phyloP scores from a whole-genome alignment of 2,888 invertebrate genomes.

The Dynastes tityus region DNA sequence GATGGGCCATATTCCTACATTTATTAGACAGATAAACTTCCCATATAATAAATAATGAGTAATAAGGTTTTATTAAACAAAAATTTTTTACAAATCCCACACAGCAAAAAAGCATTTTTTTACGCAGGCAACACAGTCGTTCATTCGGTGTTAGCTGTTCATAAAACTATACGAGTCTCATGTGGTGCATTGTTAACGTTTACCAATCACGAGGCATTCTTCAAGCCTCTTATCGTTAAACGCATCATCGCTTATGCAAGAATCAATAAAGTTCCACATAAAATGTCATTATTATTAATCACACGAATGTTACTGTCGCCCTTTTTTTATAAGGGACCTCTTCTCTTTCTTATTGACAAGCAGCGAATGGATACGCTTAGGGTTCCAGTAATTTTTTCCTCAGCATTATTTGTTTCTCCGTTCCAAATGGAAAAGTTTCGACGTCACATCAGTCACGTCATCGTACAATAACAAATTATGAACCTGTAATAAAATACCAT shows the following conservation, averaged over 20 bases:
- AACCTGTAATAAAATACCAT: slow-evolving; percentile 23
- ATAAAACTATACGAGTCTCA: slow-evolving; percentile 29
- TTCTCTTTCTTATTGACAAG: background rate
- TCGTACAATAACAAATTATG: slow-evolving; percentile 18
- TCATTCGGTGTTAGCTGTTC: background rate
- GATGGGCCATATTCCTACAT: too few species aligned
- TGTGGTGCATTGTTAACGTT: slow-evolving; percentile 13
- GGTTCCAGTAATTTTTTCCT: slow-evolving; percentile 19
- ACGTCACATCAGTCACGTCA: slow-evolving; percentile 13
- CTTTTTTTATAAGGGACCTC: background rate
- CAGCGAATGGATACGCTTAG: background rate
- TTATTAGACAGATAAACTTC: background rate
- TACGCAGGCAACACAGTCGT: slow-evolving; percentile 17
- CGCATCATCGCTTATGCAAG: background rate
- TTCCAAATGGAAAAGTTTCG: background rate
- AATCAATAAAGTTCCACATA: slow-evolving; percentile 41
- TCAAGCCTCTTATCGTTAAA: slow-evolving; percentile 26
- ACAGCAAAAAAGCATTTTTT: slow-evolving; percentile 22
- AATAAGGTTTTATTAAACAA: background rate
- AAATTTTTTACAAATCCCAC: slow-evolving; percentile 21
- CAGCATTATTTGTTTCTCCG: background rate
- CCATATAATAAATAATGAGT: background rate
- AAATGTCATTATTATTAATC: slow-evolving; percentile 47
- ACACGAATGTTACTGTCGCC: slow-evolving; percentile 21
- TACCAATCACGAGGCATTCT: slow-evolving; percentile 16